These are phyloP conservation scores for Hypomecis punctinalis DNA, from an alignment of 2,888 invertebrate genomes.

Conservation along the genomic window DNA sequence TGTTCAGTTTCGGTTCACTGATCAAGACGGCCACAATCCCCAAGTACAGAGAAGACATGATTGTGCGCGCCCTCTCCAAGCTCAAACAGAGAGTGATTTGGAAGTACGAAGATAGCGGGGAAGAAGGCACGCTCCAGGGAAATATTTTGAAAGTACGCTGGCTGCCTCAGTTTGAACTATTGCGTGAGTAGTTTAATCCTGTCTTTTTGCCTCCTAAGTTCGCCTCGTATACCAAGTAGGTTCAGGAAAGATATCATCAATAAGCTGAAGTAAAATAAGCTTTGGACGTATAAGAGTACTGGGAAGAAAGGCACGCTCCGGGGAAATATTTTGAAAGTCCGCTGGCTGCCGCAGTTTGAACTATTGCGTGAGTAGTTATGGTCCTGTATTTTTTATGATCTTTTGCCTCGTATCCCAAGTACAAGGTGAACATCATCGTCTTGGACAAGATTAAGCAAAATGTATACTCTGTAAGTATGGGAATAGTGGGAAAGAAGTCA, in stretches of 20 bases:
- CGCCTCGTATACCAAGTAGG: constrained; percentile 41
- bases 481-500: too few relatives aligned
- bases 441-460: too few relatives aligned
- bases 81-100: constrained; percentile 90
- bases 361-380: constrained; percentile 86
- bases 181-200: constrained; percentile 83
- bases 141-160: constrained; percentile 87
- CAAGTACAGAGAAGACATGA: constrained; percentile 84
- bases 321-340: constrained; percentile 84
- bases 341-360: constrained; percentile 90
- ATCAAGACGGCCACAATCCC: constrained; percentile 88
- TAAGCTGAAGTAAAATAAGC: constrained; percentile 87
- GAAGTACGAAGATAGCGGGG: constrained; percentile 88
- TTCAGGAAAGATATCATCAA: constrained; percentile 86
- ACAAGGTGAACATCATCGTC: too few relatives aligned
- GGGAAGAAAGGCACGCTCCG: constrained; percentile 67
- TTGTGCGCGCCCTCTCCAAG: constrained; percentile 86
- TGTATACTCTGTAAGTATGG: too few relatives aligned
- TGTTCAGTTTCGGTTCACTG: constrained; percentile 92
- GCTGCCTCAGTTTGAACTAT: constrained; percentile 89
- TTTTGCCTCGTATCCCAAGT: constrained; percentile 54
- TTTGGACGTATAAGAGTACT: constrained; percentile 91
- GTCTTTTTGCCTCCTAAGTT: too few relatives aligned
- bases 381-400: neutral
- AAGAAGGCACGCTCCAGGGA: constrained; percentile 68